Evolutionary conservation across 2,113 vertebrate genomes (phyloP).

Genomic region (Cinclus mexicanus): DNA sequence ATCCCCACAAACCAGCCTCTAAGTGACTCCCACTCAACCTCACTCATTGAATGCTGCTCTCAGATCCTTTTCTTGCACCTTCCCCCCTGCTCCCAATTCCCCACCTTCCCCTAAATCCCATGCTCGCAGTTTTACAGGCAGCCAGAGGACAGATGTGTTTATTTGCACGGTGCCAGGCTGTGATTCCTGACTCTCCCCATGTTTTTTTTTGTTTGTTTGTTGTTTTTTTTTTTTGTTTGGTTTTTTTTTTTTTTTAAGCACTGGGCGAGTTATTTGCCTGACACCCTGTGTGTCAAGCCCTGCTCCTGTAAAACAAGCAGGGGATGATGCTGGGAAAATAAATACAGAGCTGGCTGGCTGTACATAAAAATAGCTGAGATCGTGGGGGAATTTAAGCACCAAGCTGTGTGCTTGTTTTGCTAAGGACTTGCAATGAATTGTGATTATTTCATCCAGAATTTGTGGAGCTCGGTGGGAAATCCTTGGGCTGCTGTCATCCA

Average conservation of each 20-base stretch:
- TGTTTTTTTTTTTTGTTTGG: background rate
- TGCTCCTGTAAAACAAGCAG: slow-evolving; percentile 35
- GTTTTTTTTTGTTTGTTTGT: background rate
- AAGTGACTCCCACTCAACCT: slow-evolving; percentile 8
- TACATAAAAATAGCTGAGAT: background rate
- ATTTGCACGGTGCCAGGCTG: background rate
- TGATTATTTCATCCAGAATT: background rate
- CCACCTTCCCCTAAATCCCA: background rate
- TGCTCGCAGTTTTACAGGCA: background rate
- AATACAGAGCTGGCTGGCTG: background rate
- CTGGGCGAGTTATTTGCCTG: background rate
- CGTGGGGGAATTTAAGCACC: background rate
- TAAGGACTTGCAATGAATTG: slow-evolving; percentile 4
- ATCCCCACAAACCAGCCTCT: background rate
- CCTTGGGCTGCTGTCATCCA: background rate
- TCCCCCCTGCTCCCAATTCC: background rate
- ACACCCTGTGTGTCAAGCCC: background rate
- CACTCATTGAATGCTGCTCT: background rate
- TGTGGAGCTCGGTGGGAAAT: slow-evolving; percentile 6
- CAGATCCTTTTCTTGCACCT: background rate
- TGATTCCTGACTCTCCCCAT: background rate
- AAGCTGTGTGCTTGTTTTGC: slow-evolving; percentile 33
- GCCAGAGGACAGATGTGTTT: slow-evolving; percentile 14
- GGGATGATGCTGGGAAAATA: slow-evolving; percentile 25
- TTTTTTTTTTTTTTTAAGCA: background rate